A percentile compares a stretch with the other conserved stretches of the same genome.
These are phyloP conservation scores for Lipophrys pholis DNA, from an alignment of 2,113 vertebrate genomes.

Conservation along the genomic window DNA sequence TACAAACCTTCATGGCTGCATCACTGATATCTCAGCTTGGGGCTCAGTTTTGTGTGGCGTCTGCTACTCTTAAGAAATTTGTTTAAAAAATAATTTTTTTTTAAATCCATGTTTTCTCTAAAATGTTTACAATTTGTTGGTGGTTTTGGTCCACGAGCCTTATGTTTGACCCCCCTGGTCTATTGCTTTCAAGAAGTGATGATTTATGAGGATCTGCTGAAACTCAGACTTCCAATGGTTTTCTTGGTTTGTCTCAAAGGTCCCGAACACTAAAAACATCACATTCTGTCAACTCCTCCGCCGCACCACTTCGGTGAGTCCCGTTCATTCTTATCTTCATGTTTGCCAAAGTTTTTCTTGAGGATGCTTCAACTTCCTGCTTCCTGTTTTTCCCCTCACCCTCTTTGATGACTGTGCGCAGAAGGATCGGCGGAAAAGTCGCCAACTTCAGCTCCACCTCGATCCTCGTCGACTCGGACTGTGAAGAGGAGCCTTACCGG, in stretches of 20 bases:
- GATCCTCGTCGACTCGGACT: slow-evolving; percentile 89
- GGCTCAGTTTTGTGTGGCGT: no score
- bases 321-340: not conserved
- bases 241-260: slow-evolving; percentile 75
- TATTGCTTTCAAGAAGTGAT: no score
- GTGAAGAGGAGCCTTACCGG: slow-evolving; percentile 90
- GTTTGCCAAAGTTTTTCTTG: not conserved
- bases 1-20: no score
- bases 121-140: no score
- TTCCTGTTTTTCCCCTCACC: not conserved
- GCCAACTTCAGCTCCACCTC: slow-evolving; percentile 79
- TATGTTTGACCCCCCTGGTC: no score
- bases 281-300: slow-evolving; percentile 90
- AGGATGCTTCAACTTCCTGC: not conserved
- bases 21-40: no score
- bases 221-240: not conserved
- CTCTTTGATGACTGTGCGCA: slow-evolving; percentile 16
- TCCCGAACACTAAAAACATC: slow-evolving; percentile 92
- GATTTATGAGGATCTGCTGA: no score
- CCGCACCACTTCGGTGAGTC: slow-evolving; percentile 87
- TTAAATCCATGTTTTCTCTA: no score
- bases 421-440: slow-evolving; percentile 79
- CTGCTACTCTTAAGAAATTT: no score
- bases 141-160: no score
- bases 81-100: no score